A percentile compares a stretch with the other conserved stretches of the same genome.
Conservation (phyloP, 2,797 vertebrate species). For the Microctenopoma stevenorrisi region DNA sequence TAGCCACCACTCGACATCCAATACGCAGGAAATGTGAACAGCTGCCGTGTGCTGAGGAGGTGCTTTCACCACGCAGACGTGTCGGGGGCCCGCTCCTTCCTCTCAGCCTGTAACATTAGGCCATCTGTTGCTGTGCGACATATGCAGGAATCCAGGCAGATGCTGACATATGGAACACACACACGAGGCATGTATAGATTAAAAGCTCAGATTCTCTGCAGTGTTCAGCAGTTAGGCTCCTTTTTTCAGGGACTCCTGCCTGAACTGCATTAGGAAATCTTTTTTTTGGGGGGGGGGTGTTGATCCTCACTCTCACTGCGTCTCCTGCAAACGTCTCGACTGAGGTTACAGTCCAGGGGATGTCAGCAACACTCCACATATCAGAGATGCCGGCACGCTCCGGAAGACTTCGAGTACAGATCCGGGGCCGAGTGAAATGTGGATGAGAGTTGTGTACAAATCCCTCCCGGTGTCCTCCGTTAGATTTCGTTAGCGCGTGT, state of each 20-base stretch:
- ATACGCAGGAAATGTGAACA: constrained; percentile 81
- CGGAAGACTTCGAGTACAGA: background rate
- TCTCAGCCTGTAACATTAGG: constrained; percentile 55
- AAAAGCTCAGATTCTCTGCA: constrained; percentile 41
- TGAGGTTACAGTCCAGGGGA: constrained; percentile 11
- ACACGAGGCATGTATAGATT: constrained; percentile 37
- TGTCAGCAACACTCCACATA: constrained; percentile 8
- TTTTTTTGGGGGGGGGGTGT: too few species aligned
- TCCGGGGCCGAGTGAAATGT: background rate
- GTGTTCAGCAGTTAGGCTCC: background rate
- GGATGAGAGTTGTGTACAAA: background rate
- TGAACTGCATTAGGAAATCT: too few species aligned
- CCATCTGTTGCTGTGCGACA: constrained; percentile 58
- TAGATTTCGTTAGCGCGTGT: too few species aligned
- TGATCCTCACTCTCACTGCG: background rate
- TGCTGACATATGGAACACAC: constrained; percentile 45
- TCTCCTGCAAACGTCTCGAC: background rate
- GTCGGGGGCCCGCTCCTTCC: constrained; percentile 58
- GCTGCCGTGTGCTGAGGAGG: constrained; percentile 72
- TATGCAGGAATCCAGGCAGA: constrained; percentile 47
- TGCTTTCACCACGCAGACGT: constrained; percentile 67
- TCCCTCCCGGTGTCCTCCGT: background rate
- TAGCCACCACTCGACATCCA: constrained; percentile 71
- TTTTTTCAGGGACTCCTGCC: background rate
- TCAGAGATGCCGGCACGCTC: constrained; percentile 15